Evolutionary conservation across 64 coral and sea anemone genomes (phyloP), one percentile per base, ranked within the genome.

Genomic region (Actinia tenebrosa): DNA sequence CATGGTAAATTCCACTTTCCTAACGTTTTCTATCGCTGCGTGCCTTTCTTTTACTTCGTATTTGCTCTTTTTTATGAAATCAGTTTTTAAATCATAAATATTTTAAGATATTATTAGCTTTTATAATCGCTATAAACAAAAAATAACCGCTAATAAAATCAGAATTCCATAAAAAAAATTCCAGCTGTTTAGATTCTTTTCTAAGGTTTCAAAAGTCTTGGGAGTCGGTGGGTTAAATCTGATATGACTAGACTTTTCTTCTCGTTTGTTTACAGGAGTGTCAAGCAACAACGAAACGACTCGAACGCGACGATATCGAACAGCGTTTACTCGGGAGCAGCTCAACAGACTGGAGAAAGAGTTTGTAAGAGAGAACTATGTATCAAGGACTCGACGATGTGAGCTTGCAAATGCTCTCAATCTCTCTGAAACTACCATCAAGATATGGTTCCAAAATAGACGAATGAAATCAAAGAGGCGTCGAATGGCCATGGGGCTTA

Each of bases 391-490:
- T 44, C 82, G 94, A 47, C 64, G 94, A 45, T 93, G 94, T 68
- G 94, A 96, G 59, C 86, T 96, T 45, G 94, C 94, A 1, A 86
- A 92, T 50, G 81, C 91, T 14, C 89, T 96, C 5, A 96, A 96
- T 56, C 85, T 96, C 37, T 96, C 94, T 22, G 94, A 96, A 80
- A 96, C 94, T 16, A 96, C 94, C 16, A 96, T 96, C 71, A 96
- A 96, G 42, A 96, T 96, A 77, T 96, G 94, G 94, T 96, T 96
- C 78, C 94, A 96, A 77, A 96, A 96, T 81, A 87, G 94, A 45
- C 91, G 94, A 26, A 96, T 96, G 94, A 96, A 96, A 78, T 92
- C 94, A 3, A 96, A 96, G 63, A 83, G 94, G 18, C 71, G 94
- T 59, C 85, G 94, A 13, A 87, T 96, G 88, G 94, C 94, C 5